Percentiles rank a stretch among this genome's conserved stretches.
phyloP scores from a whole-genome alignment of 1,140 invertebrate species.

The Sitobion miscanthi region DNA sequence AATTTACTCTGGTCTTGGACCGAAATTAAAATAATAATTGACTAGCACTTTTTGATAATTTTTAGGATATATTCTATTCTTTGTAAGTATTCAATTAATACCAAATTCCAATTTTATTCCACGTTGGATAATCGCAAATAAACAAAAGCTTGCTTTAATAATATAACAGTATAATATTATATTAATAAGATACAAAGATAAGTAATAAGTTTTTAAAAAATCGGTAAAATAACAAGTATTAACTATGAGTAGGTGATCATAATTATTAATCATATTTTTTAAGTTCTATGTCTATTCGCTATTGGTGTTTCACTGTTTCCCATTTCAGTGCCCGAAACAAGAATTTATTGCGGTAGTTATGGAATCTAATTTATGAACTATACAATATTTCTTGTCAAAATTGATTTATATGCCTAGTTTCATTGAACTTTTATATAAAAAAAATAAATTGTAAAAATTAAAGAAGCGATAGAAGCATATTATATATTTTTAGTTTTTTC shows the following conservation, averaged over 20 bases:
- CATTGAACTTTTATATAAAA: background rate
- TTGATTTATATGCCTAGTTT: background rate
- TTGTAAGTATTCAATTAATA: background rate
- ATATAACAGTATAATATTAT: background rate
- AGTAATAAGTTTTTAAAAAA: background rate
- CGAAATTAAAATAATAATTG: background rate
- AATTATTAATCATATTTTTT: slow-evolving; percentile 6
- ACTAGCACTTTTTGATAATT: background rate
- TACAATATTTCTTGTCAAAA: slow-evolving; percentile 3
- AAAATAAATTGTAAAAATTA: background rate
- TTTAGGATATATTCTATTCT: background rate
- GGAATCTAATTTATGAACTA: slow-evolving; percentile 2
- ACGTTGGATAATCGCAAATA: background rate
- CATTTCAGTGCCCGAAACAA: background rate
- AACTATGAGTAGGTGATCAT: background rate
- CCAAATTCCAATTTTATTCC: background rate
- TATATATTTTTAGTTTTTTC: background rate
- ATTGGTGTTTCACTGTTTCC: background rate
- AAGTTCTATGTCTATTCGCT: background rate
- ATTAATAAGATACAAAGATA: background rate
- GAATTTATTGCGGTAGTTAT: slow-evolving; percentile 7
- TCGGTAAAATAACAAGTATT: background rate
- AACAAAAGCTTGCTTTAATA: background rate
- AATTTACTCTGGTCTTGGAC: background rate
- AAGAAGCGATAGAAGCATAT: background rate